Conservation (phyloP, 2,888 invertebrate genomes). For the Agriopis marginaria region DNA sequence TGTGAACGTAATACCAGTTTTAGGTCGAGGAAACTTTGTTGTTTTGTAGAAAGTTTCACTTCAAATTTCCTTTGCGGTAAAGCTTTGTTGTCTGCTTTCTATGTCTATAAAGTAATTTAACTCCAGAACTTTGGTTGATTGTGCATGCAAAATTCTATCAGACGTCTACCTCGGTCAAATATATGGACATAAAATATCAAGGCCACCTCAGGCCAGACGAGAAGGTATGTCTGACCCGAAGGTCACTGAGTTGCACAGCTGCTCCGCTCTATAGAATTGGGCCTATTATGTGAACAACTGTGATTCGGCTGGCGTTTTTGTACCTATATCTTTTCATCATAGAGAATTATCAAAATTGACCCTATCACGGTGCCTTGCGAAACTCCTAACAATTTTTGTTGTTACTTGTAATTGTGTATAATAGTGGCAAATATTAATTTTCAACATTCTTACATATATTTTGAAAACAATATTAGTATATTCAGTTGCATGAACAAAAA, state of each 20-base stretch:
- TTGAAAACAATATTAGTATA: not conserved
- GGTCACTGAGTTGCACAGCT: slow-evolving; percentile 31
- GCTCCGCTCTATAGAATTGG: slow-evolving; percentile 25
- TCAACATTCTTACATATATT: not conserved
- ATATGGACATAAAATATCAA: slow-evolving; percentile 22
- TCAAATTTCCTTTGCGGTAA: not conserved
- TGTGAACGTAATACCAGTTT: not conserved
- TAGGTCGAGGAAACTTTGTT: not conserved
- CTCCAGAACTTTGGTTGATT: not conserved
- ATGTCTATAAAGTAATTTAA: not conserved
- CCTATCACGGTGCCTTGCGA: slow-evolving; percentile 13
- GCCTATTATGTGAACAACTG: slow-evolving; percentile 28
- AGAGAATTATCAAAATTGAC: slow-evolving; percentile 10
- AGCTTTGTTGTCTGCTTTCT: not conserved
- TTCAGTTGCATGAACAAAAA: not conserved
- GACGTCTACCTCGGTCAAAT: slow-evolving; percentile 16
- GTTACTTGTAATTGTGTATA: not conserved
- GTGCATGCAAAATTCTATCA: slow-evolving; percentile 6
- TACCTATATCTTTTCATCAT: slow-evolving; percentile 7
- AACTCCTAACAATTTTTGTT: not conserved
- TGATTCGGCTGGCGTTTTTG: slow-evolving; percentile 15
- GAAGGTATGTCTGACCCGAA: slow-evolving; percentile 30
- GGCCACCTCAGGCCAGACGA: slow-evolving; percentile 30
- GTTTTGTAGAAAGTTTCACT: not conserved
- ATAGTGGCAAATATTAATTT: not conserved